Base-by-base conservation (phyloP, 2,113 vertebrate genomes). In the Chamaetylas fuelleborni region DNA sequence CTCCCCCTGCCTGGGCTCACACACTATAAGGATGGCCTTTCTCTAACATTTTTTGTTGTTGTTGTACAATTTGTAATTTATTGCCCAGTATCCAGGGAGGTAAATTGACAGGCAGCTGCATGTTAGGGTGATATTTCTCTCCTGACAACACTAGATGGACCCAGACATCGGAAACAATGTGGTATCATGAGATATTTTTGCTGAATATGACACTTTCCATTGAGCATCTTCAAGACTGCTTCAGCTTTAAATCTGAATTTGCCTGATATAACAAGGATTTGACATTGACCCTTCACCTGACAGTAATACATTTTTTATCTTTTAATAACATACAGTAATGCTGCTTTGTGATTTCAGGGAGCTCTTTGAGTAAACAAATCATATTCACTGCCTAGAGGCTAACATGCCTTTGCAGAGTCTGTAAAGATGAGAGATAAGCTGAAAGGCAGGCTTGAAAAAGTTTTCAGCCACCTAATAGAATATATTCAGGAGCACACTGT, bases 281-380 rank as follows among this genome's bases (percentile, higher is more conserved):
- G 92, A 92, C 71, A 83, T 66, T 90, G 93, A 92, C 93, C 90
- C 90, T 94, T 96, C 88, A 90, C 79, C 85, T 94, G 90, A 88
- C 90, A 85, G 93, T 96, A 96, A 95, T 88, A 90, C 57, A 73
- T 94, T 95, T 95, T 93, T 97, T 96, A 96, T 95, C 93, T 91
- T 94, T 95, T 94, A 97, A 95, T 96, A 95, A 83, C 95, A 94
- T 88, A 77, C 54, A 51, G 54, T 54, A 83, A 64, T 81, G 88
- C 58, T 56, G 58, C 2, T 4, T 36, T 88, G 64, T 60, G 85
- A 80, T 82, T 90, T 91, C 67, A 73, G 81, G 85, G 89, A 93
- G 54, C 81, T 81, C 38, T 94, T 93, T 71, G 76, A 81, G 94
- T 96, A 96, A 96, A 96, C 88, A 97, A 97, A 93, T 95, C 40